These are phyloP conservation scores for Argyresthia goedartella DNA, from an alignment of 2,888 invertebrate genomes.

Conservation along the genomic window DNA sequence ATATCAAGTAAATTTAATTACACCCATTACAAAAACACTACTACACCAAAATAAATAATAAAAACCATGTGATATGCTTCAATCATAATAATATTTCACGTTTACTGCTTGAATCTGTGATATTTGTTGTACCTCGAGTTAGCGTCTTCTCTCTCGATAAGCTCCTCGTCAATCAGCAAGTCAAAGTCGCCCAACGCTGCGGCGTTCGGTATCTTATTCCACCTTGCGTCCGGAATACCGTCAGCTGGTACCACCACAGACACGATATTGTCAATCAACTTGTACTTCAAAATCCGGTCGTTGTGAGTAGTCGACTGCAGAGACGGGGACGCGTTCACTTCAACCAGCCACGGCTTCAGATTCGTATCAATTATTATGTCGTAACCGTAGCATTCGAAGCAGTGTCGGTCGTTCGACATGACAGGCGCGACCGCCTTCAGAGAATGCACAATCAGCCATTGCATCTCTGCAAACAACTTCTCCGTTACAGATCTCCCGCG, in stretches of 20 bases:
- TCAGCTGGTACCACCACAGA: constrained; percentile 91
- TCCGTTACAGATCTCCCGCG: constrained; percentile 90
- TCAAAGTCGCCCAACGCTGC: constrained; percentile 89
- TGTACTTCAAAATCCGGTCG: constrained; percentile 93
- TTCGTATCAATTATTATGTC: constrained; percentile 96
- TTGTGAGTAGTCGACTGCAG: constrained; percentile 94
- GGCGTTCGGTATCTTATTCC: constrained; percentile 84
- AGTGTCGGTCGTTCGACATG: constrained; percentile 94
- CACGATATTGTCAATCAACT: constrained; percentile 92
- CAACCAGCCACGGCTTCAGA: constrained; percentile 94
- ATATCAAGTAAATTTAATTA: too few relatives aligned
- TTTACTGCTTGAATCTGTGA: neutral
- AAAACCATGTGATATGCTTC: too few relatives aligned
- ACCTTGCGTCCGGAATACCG: constrained; percentile 89
- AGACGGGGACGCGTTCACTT: constrained; percentile 97
- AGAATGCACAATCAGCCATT: constrained; percentile 93
- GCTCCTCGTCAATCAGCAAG: constrained; percentile 85
- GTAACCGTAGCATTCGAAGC: constrained; percentile 95
- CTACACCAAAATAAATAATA: too few relatives aligned
- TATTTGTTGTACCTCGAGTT: constrained; percentile 1
- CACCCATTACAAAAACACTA: too few relatives aligned
- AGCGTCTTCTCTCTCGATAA: constrained; percentile 75
- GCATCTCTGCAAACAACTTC: constrained; percentile 88
- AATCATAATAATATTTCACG: too few relatives aligned
- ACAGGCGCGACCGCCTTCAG: constrained; percentile 92